Percentiles rank a stretch among this genome's conserved stretches.
phyloP scores from a whole-genome alignment of 2,888 invertebrate species.

The Aromia moschata region DNA sequence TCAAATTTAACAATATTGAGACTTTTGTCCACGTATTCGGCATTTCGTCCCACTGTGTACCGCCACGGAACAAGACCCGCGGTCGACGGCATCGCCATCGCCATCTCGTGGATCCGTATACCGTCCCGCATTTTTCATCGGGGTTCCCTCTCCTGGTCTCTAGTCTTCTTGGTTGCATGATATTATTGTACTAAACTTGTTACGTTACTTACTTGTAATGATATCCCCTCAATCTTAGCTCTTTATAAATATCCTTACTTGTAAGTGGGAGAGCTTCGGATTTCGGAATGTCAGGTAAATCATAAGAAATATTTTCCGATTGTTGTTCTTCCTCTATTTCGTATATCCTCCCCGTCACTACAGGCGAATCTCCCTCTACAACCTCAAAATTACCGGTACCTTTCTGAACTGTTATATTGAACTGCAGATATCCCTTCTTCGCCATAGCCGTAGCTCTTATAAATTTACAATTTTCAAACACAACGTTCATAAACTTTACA shows the following conservation, averaged over 20 bases:
- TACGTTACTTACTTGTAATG: slow-evolving; percentile 59
- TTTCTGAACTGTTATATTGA: slow-evolving; percentile 48
- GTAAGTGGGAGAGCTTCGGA: neutral
- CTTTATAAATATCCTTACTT: slow-evolving; percentile 73
- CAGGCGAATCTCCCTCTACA: slow-evolving; percentile 36
- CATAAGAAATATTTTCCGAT: neutral
- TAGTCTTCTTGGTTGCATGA: no score
- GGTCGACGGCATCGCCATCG: no score
- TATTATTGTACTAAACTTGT: no score
- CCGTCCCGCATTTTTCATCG: no score
- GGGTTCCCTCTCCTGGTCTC: no score
- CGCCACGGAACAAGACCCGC: no score
- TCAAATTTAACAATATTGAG: no score
- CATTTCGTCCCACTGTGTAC: no score
- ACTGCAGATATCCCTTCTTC: slow-evolving; percentile 54
- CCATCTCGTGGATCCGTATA: no score
- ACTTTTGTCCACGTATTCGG: no score
- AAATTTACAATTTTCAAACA: slow-evolving; percentile 10
- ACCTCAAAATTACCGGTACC: slow-evolving; percentile 54
- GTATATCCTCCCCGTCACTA: slow-evolving; percentile 42
- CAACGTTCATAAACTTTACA: neutral
- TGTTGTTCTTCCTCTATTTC: slow-evolving; percentile 39
- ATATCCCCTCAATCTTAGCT: slow-evolving; percentile 75
- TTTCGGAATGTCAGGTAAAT: neutral
- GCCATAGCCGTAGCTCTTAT: slow-evolving; percentile 66